Conservation (phyloP, 2,797 vertebrate species). For the Pampus argenteus region DNA sequence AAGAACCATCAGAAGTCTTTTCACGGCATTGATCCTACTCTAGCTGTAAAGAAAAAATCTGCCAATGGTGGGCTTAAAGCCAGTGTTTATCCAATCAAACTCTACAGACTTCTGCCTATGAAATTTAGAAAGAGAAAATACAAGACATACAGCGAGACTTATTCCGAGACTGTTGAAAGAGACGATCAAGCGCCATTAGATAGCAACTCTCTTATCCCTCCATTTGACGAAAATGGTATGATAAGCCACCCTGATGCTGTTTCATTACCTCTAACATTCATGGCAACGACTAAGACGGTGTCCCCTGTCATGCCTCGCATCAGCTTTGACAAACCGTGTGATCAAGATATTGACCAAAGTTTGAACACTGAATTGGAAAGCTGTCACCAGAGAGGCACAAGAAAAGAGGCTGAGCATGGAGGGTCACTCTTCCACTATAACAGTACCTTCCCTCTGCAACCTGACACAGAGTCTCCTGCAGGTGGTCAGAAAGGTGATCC, state of each 20-base stretch:
- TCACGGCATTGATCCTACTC: slow-evolving; percentile 95
- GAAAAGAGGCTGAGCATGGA: slow-evolving; percentile 58
- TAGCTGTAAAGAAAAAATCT: slow-evolving; percentile 94
- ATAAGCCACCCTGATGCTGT: slow-evolving; percentile 59
- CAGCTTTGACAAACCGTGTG: slow-evolving; percentile 80
- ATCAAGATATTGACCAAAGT: slow-evolving; percentile 66
- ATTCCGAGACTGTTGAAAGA: slow-evolving; percentile 82
- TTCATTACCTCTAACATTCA: slow-evolving; percentile 85
- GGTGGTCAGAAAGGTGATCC: slow-evolving; percentile 83
- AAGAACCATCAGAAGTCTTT: slow-evolving; percentile 99
- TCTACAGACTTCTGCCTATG: slow-evolving; percentile 97
- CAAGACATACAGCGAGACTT: slow-evolving; percentile 91
- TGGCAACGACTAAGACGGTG: slow-evolving; percentile 85
- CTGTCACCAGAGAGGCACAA: slow-evolving; percentile 44
- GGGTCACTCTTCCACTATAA: slow-evolving; percentile 84
- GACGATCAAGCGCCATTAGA: slow-evolving; percentile 77
- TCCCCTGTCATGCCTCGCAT: slow-evolving; percentile 84
- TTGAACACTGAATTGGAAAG: slow-evolving; percentile 61
- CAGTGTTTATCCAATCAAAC: slow-evolving; percentile 96
- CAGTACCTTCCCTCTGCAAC: slow-evolving; percentile 84
- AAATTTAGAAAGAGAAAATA: slow-evolving; percentile 93
- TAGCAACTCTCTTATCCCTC: slow-evolving; percentile 81
- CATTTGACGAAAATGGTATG: slow-evolving; percentile 81
- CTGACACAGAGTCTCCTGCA: slow-evolving; percentile 84
- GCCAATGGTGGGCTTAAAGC: slow-evolving; percentile 93